These are phyloP conservation scores for Porites divaricata DNA, from an alignment of 92 coral and sea anemone genomes.

Conservation along the genomic window DNA sequence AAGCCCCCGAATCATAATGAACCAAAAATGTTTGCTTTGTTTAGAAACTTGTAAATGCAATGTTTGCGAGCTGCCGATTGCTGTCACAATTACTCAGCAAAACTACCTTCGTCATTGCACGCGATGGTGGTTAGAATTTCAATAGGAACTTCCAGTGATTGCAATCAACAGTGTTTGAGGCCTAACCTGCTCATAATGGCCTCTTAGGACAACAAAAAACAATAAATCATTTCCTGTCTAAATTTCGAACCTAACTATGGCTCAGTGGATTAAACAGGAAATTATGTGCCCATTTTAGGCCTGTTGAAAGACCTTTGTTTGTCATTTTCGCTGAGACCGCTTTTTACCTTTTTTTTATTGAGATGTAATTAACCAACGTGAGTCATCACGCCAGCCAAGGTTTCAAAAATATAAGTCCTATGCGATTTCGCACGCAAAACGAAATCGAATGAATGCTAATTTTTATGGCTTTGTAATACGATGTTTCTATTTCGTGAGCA, in stretches of 20 bases:
- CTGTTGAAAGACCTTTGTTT: constrained; percentile 13
- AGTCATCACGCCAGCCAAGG: constrained; percentile 11
- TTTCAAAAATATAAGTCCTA: neutral
- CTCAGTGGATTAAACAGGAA: constrained; percentile 33
- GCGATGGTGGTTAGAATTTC: constrained; percentile 13
- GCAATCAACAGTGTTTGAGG: constrained; percentile 15
- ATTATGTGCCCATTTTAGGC: constrained; percentile 1
- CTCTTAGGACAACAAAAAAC: constrained; percentile 12
- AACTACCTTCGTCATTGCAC: constrained; percentile 44
- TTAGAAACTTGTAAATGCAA: constrained; percentile 22
- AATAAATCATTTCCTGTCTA: constrained; percentile 40
- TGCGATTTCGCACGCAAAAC: neutral
- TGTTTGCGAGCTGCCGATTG: constrained; percentile 23
- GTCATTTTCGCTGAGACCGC: neutral
- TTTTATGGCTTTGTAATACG: constrained; percentile 28
- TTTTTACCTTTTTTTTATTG: neutral
- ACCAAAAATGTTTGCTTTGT: neutral
- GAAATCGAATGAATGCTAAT: constrained; percentile 12
- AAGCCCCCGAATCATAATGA: neutral
- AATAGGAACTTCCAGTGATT: constrained; percentile 12
- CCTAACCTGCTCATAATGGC: constrained; percentile 21
- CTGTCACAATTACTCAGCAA: constrained; percentile 55
- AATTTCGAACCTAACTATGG: constrained; percentile 3
- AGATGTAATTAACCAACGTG: neutral
- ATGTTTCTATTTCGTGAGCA: neutral